Base-by-base conservation (phyloP, 2,113 vertebrate genomes). In the Catharus bicknelli region DNA sequence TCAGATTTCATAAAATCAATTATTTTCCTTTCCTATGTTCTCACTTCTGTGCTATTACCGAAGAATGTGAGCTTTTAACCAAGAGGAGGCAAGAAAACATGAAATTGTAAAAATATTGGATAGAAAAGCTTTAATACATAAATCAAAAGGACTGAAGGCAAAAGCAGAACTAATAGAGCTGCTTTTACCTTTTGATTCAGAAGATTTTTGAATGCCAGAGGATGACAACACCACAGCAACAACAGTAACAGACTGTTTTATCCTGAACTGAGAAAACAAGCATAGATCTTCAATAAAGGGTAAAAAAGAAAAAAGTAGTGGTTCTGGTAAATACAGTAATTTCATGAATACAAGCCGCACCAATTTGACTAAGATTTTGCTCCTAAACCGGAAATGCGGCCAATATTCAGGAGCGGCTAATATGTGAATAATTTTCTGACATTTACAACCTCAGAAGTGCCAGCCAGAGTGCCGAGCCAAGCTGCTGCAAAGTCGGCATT, bases 171-270 rank as follows among this genome's bases (percentile, higher is more conserved):
- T 40, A 74, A 40, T 6, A 79, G 36, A 82, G 16, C 2, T 79
- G 11, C 12, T 83, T 83, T 75, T 59, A 70, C 1, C 5, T 63
- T 55, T 15, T n/a, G 25, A 54, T 80, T 83, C 50, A 68, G 36
- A 76, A 34, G 16, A 30, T 40, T 82, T 88, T 82, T 61, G 42
- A 79, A 15, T 23, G 19, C 12, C 29, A 83, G 32, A 54, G 27
- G 13, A 38, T 7, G 6, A 59, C 13, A 58, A 18, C 4, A 10
- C 4, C 0, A 3, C 22, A 34, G 16, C 12, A 62, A 58, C 5
- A 86, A 32, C 26, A 76, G 22, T 32, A 61, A 61, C 5, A n/a
- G 17, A 26, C 57, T 62, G 18, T 87, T 88, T 73, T 32, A 42
- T 34, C 32, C 12, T 54, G 18, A 86, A 5, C 26, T 58, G 47